Base-by-base conservation (phyloP, 2,113 vertebrate genomes). In the Channa argus region DNA sequence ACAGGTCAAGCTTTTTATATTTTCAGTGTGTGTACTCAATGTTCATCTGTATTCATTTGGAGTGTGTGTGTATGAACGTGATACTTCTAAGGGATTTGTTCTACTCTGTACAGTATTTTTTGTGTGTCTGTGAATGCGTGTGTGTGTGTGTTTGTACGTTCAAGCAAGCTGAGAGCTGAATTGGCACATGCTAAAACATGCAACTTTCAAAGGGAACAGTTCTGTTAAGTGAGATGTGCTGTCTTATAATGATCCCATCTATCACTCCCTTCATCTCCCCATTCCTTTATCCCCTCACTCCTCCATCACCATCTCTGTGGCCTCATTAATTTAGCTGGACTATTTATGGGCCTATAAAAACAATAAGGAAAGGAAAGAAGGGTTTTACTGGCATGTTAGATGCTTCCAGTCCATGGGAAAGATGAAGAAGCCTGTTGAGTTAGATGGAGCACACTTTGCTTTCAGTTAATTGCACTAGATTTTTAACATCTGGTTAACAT, bases 231-330 rank as follows among this genome's bases (percentile, higher is more conserved):
- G 86, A 92, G 90, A 93, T 92, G 71, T 89, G 86, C 90, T 71
- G 72, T 50, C 58, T 67, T 88, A 83, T 92, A 93, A 93, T 90
- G 91, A 91, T 87, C 87, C 90, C 88, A 93, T 94, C 91, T 91
- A 92, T 94, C 92, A 93, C 80, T 81, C 73, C 86, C 87, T 91
- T 87, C 83, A 85, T 90, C 87, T 90, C 79, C 74, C 80, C 82
- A 81, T 91, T 81, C 77, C 77, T 88, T 84, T 59, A 86, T 88
- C 74, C 89, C 81, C 74, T 74, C 82, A 80, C 84, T 85, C 80
- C 67, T 88, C 85, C 80, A 85, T 92, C 86, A 86, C 44, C 76
- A 67, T 90, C 87, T 87, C 86, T 69, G 75, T 71, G 88, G 89
- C 79, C 90, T 92, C 88, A 87, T 90, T 90, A 86, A 92, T 92